Evolutionary conservation across 2,797 vertebrate genomes (phyloP), one percentile per base, ranked within the genome.

Genomic region (Pempheris klunzingeri): DNA sequence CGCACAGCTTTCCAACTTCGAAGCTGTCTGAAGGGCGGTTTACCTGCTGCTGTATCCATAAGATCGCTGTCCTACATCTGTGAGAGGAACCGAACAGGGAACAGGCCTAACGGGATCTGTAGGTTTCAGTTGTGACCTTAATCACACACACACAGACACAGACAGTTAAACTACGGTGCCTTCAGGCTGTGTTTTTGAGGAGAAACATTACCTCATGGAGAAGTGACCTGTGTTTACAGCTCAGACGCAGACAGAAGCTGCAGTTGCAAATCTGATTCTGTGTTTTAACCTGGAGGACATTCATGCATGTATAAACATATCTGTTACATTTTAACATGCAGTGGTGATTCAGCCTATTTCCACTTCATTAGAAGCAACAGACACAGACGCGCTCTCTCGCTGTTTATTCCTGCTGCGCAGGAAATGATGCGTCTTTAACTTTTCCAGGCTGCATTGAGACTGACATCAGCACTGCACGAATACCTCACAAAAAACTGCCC

Each of bases 101-200:
- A 85, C 83, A 61, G 76, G 76, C 60, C 32, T 3, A 3, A 74
- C 68, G 2, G 67, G 76, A 76, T 78, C 63, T 55, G 77, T 49
- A 44, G 63, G 73, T 79, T 64, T 57, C 36, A 61, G 67, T 24
- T 44, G 20, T 50, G 41, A 77, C 72, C 47, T 55, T 2, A n/a
- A 36, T 54, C 39, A 53, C 62, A 41, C 32, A 67, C 53, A 71
- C 38, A 49, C 47, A 54, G 47, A 43, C 44, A 65, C 53, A 65
- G 44, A 66, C 12, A 18, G 24, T 18, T 55, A 43, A 30, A 15
- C 38, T 39, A 17, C 30, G 2, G 17, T 67, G 32, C 57, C 64
- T 60, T 2, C 17, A 58, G 65, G 71, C 63, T 15, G 65, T 52
- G 61, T 58, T 84, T 77, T 66, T 59, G 22, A 15, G 38, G 22